Conservation (phyloP, 2,797 vertebrate species). For the Channallabes apus region DNA sequence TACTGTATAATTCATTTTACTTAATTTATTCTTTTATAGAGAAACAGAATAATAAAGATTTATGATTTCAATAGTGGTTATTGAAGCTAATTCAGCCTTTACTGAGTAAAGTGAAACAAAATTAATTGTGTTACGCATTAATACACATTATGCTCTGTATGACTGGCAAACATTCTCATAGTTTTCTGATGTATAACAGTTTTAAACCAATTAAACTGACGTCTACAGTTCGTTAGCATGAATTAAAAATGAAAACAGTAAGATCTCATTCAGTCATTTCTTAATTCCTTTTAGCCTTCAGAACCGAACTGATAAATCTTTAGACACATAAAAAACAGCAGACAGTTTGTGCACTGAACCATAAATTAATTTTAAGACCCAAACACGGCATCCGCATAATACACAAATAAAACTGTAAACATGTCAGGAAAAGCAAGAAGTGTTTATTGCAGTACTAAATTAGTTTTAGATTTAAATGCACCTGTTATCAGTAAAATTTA, state of each 20-base stretch:
- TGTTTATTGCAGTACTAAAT: neutral
- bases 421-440: neutral
- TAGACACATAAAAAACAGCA: neutral
- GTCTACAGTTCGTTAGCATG: neutral
- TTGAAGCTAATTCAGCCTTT: conserved; percentile 27
- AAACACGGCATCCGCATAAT: neutral
- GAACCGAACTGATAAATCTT: neutral
- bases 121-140: conserved; percentile 19
- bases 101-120: neutral
- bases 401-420: neutral
- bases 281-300: neutral
- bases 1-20: neutral
- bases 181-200: neutral
- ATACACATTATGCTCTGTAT: neutral
- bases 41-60: neutral
- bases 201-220: conserved; percentile 9
- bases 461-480: neutral
- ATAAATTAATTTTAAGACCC: conserved; percentile 8
- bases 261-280: neutral
- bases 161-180: conserved; percentile 3
- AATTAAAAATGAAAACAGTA: conserved; percentile 20
- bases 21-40: neutral
- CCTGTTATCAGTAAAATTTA: neutral
- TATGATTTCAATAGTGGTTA: conserved; percentile 22
- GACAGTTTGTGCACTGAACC: neutral